Evolutionary conservation across 1,140 invertebrate species (phyloP).

Genomic region (Drusus annulatus): DNA sequence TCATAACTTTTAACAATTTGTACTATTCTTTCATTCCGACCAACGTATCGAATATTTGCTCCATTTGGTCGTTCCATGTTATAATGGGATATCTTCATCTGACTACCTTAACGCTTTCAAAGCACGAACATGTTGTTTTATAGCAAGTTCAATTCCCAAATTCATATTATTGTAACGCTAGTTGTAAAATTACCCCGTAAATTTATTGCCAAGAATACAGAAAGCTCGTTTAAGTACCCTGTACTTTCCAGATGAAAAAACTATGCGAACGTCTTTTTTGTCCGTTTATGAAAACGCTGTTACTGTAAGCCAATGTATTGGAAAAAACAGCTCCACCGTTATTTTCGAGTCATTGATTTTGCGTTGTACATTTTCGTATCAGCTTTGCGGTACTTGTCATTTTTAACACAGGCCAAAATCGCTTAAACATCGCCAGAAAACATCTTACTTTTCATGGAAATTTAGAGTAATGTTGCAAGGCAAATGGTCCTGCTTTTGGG

Average conservation of each 20-base stretch:
- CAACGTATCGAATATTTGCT: too few relatives aligned
- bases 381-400: constrained; percentile 22
- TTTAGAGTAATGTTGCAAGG: constrained; percentile 14
- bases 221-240: neutral
- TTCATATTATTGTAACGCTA: too few relatives aligned
- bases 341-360: constrained; percentile 44
- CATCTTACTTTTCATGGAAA: constrained; percentile 31
- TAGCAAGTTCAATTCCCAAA: too few relatives aligned
- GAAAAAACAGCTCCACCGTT: constrained; percentile 36
- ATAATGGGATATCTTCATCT: too few relatives aligned
- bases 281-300: constrained; percentile 32
- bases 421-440: constrained; percentile 22
- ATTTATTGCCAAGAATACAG: neutral
- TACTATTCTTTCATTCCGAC: too few relatives aligned
- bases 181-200: neutral
- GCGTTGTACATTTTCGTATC: constrained; percentile 36
- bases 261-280: constrained; percentile 8
- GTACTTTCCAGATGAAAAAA: constrained; percentile 26
- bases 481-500: too few relatives aligned
- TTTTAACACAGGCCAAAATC: constrained; percentile 15
- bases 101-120: too few relatives aligned
- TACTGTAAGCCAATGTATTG: constrained; percentile 39
- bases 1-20: too few relatives aligned
- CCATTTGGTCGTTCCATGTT: too few relatives aligned
- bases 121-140: too few relatives aligned